Evolutionary conservation across 2,888 invertebrate species (phyloP), one percentile per base, ranked within the genome.

Genomic region (Villa cingulata): DNA sequence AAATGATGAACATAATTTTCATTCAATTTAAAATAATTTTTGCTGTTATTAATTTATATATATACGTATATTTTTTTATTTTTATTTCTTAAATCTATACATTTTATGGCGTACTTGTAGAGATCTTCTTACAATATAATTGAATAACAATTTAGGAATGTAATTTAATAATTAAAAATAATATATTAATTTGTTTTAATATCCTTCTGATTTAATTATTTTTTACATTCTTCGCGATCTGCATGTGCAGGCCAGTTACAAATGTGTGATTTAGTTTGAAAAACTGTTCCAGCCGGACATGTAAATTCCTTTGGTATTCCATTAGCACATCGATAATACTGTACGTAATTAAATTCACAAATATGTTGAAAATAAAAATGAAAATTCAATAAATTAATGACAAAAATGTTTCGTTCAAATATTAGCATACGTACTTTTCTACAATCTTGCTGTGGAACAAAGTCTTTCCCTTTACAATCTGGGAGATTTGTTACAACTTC

Each of bases 251-350:
- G 83, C 89, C 89, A 90, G 65, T 86, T 88, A 64, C 90, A 90
- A 16, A 83, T 77, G 58, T 78, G 77, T 39, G 74, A 72, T 23
- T 73, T 67, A 0, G 77, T 75, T 59, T 89, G 83, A 73, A 82
- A 91, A 4, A 83, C 78, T 0, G 86, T 81, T 20, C 84, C 85
- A 0, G 77, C 72, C 54, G 78, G 77, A 61, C 91, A 91, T 15
- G 74, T 72, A 62, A 86, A 85, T 56, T 78, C 77, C 43, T 80
- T 70, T 4, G 82, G 79, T 59, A 80, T 78, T 6, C 85, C 87
- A 62, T 86, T 81, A 19, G 84, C 83, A 62, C 91, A 91, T 51
- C 87, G 81, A 72, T 85, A 89, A 60, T 88, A 91, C 87, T 89
- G 70, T 15, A 48, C n/a, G n/a, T n/a, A n/a, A n/a, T n/a, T n/a